These are phyloP conservation scores for Alethe castanea DNA, from an alignment of 2,113 vertebrate genomes.

Conservation along the genomic window DNA sequence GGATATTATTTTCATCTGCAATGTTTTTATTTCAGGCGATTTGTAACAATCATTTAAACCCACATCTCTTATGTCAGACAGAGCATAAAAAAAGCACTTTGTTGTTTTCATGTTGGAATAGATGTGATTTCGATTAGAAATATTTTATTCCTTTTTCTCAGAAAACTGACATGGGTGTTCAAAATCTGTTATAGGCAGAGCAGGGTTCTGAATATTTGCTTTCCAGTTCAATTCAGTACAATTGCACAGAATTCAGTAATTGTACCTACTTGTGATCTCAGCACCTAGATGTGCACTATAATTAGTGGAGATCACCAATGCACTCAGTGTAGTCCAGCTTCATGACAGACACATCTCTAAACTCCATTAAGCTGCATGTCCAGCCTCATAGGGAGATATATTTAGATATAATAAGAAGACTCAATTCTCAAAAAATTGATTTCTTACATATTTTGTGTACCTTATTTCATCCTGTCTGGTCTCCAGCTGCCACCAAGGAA, in stretches of 20 bases:
- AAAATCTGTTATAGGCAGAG: background rate
- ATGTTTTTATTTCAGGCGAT: background rate
- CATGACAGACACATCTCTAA: background rate
- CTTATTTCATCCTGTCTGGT: background rate
- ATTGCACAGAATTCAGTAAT: background rate
- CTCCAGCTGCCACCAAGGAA: background rate
- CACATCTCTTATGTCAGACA: background rate
- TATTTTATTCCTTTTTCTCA: background rate
- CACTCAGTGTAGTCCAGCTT: background rate
- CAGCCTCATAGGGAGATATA: background rate
- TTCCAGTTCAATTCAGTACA: background rate
- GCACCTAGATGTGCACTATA: background rate
- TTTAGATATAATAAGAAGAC: background rate
- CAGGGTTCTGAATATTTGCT: background rate
- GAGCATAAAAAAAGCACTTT: background rate
- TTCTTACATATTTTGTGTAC: background rate
- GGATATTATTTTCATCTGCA: background rate
- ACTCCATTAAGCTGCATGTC: background rate
- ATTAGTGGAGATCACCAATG: background rate
- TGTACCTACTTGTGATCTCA: accelerated
- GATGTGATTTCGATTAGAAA: background rate
- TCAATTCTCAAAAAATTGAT: background rate
- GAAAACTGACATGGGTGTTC: background rate
- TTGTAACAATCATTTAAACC: background rate
- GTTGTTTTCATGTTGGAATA: background rate